Evolutionary conservation across 2,888 invertebrate species (phyloP), one percentile per base, ranked within the genome.

Genomic region (Caenorhabditis uteleia): DNA sequence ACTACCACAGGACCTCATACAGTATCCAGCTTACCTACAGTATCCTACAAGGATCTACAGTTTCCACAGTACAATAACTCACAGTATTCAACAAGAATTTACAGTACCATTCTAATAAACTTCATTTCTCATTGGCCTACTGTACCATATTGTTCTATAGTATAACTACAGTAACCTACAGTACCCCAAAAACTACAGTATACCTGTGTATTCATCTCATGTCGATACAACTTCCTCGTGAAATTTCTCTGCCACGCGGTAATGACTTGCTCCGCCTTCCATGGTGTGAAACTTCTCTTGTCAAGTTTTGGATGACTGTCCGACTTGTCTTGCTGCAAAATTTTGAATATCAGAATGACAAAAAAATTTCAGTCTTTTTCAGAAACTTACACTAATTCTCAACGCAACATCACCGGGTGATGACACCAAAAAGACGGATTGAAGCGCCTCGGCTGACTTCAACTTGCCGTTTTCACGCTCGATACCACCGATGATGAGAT

Each of bases 401-500:
- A 55, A 48, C 38, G 68, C 80, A 6, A 82, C 76, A 40, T 81
- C 82, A 36, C 53, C 62, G 2, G 77, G 74, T 12, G 73, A 68
- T 12, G 79, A 78, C n/a, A 83, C 87, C 84, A 95, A 93, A 55
- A 98, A 90, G 20, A 97, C 93, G 5, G 92, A 91, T 86, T 97
- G 97, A 61, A 97, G 86, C 0, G 95, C 95, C 83, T 91, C 91
- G 46, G 95, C 97, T 79, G 88, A 88, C 68, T 61, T 89, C 79
- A 81, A 76, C 50, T 48, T 60, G 14, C 57, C 57, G 14, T 61
- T 53, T 3, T 65, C 65, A 20, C 71, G 16, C 42, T 76, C 66
- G 2, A 90, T 90, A 23, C 95, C 97, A 31, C 97, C 97, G 57
- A 97, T 91, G 58, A 98, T 91, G 69, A 97, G 87, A 85, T 95